phyloP scores from a whole-genome alignment of 2,113 vertebrate species.

The Tragulus kanchil region DNA sequence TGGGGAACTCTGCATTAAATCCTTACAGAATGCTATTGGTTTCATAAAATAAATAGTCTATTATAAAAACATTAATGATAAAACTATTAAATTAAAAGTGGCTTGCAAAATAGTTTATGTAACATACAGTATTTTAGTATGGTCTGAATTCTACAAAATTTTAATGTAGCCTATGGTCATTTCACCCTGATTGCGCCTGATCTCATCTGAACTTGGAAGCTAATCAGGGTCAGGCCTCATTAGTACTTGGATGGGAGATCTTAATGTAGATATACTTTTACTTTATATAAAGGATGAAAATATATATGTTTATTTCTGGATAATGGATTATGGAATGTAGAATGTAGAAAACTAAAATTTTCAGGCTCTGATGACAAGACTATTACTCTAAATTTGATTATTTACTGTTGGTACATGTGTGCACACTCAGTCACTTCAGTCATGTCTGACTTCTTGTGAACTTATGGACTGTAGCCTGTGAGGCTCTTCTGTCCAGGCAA shows the following conservation, averaged over 20 bases:
- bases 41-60: not conserved
- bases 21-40: not conserved
- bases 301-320: not conserved
- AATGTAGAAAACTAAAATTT: not conserved
- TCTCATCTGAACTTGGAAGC: too few species aligned
- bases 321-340: not conserved
- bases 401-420: not conserved
- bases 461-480: not conserved
- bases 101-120: not conserved
- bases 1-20: not conserved
- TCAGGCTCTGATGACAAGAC: not conserved
- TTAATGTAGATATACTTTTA: not conserved
- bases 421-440: not conserved
- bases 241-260: too few species aligned
- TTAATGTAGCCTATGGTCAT: not conserved
- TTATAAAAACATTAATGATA: not conserved
- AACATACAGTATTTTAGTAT: not conserved
- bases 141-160: not conserved
- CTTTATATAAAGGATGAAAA: not conserved
- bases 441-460: not conserved
- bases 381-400: not conserved
- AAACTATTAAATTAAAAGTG: not conserved
- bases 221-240: too few species aligned
- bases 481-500: not conserved
- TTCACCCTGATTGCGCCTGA: too few species aligned